Evolutionary conservation across 2,113 vertebrate genomes (phyloP).

Genomic region (Corythaixoides concolor): DNA sequence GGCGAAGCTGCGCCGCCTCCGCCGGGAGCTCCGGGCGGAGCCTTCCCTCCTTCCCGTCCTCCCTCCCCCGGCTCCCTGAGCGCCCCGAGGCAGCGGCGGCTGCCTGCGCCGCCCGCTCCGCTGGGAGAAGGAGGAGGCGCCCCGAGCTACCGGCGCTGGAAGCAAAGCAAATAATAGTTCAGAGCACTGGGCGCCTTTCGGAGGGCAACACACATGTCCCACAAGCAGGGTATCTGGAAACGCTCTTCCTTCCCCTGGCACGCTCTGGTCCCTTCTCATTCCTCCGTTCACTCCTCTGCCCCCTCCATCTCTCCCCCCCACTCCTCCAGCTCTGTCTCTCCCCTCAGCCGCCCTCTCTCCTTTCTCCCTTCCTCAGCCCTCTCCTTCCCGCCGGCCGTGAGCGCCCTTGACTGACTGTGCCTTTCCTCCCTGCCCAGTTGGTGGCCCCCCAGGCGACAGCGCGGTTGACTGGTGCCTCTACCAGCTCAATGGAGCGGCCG

Average conservation of each 20-base stretch:
- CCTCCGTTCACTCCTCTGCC: neutral
- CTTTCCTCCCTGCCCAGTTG: constrained; percentile 36
- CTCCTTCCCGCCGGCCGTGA: neutral
- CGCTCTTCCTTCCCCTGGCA: neutral
- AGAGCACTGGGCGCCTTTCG: neutral
- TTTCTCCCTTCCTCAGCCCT: neutral
- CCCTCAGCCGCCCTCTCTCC: neutral
- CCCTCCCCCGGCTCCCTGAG: constrained; percentile 29
- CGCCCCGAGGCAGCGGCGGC: constrained; percentile 24
- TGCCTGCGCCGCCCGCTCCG: constrained; percentile 10
- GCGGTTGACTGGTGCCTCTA: constrained; percentile 69
- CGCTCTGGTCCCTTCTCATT: neutral
- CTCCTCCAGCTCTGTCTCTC: neutral
- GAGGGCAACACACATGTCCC: constrained; percentile 53
- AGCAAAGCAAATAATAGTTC: neutral
- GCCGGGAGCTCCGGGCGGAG: constrained; percentile 59
- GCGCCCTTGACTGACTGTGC: neutral
- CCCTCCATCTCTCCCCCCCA: neutral
- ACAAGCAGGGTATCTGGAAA: constrained; percentile 51
- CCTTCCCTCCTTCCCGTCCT: neutral
- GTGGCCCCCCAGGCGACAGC: constrained; percentile 20
- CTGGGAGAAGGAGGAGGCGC: constrained; percentile 19
- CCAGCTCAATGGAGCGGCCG: constrained; percentile 69
- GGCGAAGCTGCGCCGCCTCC: constrained; percentile 23
- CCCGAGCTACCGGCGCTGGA: neutral